Conservation (phyloP, 2,113 vertebrate genomes). For the Syrmaticus mikado region DNA sequence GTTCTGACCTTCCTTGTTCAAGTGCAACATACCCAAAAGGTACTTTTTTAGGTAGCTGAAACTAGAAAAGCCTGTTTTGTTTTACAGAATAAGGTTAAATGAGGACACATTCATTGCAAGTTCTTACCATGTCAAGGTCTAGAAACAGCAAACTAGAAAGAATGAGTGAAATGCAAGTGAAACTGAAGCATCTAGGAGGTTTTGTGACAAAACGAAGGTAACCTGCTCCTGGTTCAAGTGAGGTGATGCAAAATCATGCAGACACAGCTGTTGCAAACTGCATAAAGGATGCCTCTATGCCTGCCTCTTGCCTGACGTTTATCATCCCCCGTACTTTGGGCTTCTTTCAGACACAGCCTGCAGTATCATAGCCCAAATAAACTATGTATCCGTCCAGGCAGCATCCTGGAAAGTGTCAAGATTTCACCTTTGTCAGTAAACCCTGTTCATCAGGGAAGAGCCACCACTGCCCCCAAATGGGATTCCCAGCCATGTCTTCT, state of each 20-base stretch:
- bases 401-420: fast-evolving
- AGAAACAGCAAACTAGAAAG: background rate
- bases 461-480: background rate
- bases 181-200: background rate
- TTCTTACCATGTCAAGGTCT: background rate
- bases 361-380: background rate
- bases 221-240: background rate
- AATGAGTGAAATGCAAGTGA: fast-evolving
- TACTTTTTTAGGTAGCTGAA: background rate
- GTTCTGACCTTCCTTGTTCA: background rate
- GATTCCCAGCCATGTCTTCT: background rate
- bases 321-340: background rate
- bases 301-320: background rate
- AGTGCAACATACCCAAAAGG: background rate
- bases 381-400: background rate
- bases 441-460: background rate
- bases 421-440: background rate
- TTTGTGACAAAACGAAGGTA: background rate
- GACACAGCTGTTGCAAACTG: background rate
- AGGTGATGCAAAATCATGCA: fast-evolving
- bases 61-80: background rate
- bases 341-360: fast-evolving
- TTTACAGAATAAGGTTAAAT: background rate
- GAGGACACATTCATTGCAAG: background rate
- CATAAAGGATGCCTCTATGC: background rate